These are phyloP conservation scores for Tokudaia muenninki DNA, from an alignment of 2,797 vertebrate species.

Conservation along the genomic window DNA sequence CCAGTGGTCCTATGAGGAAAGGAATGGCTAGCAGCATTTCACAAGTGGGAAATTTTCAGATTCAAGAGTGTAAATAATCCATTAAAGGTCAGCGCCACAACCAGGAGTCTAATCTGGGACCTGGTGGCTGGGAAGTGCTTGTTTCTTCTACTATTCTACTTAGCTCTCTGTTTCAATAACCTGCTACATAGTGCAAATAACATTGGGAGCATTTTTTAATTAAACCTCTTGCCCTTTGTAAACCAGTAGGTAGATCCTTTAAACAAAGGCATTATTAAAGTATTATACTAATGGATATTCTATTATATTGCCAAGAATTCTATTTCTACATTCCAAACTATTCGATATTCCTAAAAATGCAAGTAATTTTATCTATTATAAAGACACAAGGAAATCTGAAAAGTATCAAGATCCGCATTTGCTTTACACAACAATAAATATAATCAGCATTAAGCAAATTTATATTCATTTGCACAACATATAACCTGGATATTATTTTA, in stretches of 20 bases:
- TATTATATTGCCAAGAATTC: background rate
- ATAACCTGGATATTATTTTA: background rate
- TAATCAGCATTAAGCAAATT: constrained; percentile 30
- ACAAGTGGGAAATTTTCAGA: background rate
- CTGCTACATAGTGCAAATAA: background rate
- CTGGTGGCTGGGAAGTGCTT: background rate
- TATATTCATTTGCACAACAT: background rate
- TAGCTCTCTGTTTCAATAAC: constrained; percentile 22
- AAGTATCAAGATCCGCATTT: constrained; percentile 10
- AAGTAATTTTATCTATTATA: background rate
- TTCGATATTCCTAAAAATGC: background rate
- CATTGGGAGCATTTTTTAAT: background rate
- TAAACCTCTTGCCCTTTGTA: background rate
- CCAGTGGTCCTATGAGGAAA: background rate
- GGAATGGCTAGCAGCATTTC: background rate
- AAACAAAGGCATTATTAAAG: background rate
- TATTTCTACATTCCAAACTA: background rate
- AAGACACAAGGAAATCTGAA: constrained; percentile 33
- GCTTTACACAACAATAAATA: constrained; percentile 22
- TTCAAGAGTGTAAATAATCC: background rate
- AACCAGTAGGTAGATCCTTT: background rate
- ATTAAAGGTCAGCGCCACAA: background rate
- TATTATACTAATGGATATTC: background rate
- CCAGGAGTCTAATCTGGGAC: background rate
- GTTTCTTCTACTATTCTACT: background rate